Percentiles rank a stretch among this genome's conserved stretches.
Evolutionary conservation across 2,113 vertebrate species (phyloP).

Genomic region (Nyctibius bracteatus): DNA sequence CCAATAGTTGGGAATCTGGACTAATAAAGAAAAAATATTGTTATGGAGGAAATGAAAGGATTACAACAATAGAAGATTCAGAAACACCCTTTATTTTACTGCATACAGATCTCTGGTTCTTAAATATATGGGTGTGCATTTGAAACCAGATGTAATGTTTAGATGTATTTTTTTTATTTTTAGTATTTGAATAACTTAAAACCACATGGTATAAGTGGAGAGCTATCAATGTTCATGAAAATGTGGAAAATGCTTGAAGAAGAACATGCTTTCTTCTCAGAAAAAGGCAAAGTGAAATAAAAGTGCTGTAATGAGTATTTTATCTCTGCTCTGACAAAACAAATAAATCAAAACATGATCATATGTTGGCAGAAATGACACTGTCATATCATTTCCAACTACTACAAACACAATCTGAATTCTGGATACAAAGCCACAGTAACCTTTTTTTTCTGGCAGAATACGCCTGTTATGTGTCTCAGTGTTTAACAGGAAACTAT

Average conservation of each 20-base stretch:
- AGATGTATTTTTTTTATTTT: not conserved
- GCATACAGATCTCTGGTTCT: not conserved
- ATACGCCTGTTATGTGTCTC: not conserved
- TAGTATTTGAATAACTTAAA: not conserved
- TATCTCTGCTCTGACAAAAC: not conserved
- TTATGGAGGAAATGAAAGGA: not conserved
- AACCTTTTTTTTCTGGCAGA: not conserved
- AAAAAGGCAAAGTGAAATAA: not conserved
- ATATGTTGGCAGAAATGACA: not conserved
- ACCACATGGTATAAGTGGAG: not conserved
- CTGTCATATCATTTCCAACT: not conserved
- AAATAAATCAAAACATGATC: not conserved
- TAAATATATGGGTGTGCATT: not conserved
- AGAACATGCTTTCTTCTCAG: not conserved
- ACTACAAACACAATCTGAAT: not conserved
- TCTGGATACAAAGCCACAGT: not conserved
- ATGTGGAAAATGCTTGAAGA: not conserved
- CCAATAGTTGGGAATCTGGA: not conserved
- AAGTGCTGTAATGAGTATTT: not conserved
- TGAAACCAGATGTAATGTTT: not conserved
- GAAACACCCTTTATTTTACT: not conserved
- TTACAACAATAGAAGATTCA: not conserved
- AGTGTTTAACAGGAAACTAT: not conserved
- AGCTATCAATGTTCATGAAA: not conserved
- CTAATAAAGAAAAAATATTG: not conserved